Evolutionary conservation across 2,888 invertebrate genomes (phyloP).

Genomic region (Nomada flava): DNA sequence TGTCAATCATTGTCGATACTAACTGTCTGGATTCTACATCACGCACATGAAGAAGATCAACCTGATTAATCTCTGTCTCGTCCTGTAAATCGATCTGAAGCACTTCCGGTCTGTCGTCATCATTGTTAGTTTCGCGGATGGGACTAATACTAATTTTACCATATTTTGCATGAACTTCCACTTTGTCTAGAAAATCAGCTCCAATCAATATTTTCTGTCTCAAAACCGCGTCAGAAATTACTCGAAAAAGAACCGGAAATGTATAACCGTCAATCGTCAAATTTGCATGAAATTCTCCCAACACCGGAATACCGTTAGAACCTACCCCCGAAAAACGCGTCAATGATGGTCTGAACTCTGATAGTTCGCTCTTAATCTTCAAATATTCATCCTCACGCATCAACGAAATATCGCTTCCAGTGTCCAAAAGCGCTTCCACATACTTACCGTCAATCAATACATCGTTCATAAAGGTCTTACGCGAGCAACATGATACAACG

Average conservation of each 20-base stretch:
- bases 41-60: no score
- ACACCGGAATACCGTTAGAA: not conserved
- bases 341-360: not conserved
- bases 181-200: not conserved
- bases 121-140: no score
- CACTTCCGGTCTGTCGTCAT: not conserved
- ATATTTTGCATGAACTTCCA: not conserved
- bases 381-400: slow-evolving; percentile 36
- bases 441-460: slow-evolving; percentile 1
- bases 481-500: not conserved
- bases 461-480: not conserved
- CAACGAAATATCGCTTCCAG: slow-evolving; percentile 36
- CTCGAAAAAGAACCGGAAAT: not conserved
- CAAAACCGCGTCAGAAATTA: not conserved
- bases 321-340: slow-evolving; percentile 17
- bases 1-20: not conserved
- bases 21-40: no score
- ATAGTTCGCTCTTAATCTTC: slow-evolving; percentile 12
- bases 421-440: slow-evolving; percentile 15
- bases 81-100: not conserved
- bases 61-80: not conserved
- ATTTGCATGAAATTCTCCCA: not conserved
- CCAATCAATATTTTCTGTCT: no score
- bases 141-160: not conserved
- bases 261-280: not conserved